A percentile compares a stretch with the other conserved stretches of the same genome.
phyloP scores from a whole-genome alignment of 2,113 vertebrate species.

The Crotophaga sulcirostris region DNA sequence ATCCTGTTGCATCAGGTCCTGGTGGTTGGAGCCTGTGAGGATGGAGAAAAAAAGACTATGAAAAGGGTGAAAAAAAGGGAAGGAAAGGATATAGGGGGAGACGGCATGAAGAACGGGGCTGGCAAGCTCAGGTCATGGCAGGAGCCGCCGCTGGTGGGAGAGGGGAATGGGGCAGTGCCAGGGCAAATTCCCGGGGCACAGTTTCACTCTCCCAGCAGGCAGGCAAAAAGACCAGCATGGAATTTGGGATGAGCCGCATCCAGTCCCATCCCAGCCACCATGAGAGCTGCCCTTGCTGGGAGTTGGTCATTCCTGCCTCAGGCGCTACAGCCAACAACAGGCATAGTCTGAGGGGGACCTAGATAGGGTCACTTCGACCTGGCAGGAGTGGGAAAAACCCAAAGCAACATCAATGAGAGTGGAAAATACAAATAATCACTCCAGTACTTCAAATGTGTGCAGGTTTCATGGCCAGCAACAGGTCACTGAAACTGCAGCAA shows the following conservation, averaged over 20 bases:
- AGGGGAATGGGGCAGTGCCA: accelerated
- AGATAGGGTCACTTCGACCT: background rate
- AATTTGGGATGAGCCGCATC: background rate
- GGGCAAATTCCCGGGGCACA: no score
- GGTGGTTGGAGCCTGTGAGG: background rate
- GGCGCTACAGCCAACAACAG: accelerated
- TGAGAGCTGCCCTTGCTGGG: background rate
- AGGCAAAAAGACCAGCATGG: accelerated
- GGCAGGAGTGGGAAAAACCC: no score
- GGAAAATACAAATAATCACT: no score
- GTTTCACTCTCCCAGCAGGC: background rate
- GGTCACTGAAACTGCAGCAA: background rate
- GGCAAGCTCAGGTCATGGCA: background rate
- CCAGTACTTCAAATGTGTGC: background rate
- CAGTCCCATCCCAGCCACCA: background rate
- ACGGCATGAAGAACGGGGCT: accelerated
- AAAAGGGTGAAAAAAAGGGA: no score
- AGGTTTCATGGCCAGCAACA: background rate
- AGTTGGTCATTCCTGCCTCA: background rate
- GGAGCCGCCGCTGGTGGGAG: background rate
- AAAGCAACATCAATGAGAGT: background rate
- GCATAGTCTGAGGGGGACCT: background rate
- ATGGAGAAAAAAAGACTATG: no score
- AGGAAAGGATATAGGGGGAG: no score
- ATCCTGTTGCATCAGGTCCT: background rate